These are phyloP conservation scores for Lordiphosa fenestrarum DNA, from an alignment of 2,888 invertebrate species.

Conservation along the genomic window DNA sequence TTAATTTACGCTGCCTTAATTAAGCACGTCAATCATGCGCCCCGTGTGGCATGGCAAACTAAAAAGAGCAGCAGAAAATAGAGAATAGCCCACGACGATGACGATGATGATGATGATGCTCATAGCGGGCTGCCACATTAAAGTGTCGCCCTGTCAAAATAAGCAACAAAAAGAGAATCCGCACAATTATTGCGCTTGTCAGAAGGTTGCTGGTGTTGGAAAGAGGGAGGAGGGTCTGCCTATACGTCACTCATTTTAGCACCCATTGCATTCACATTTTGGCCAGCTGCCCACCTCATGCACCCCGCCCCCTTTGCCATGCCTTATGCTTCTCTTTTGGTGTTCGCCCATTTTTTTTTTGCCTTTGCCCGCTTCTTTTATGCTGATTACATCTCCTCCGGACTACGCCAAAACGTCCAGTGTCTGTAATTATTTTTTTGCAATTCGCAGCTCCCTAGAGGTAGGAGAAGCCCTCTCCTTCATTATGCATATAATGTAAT, in stretches of 20 bases:
- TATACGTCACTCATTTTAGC: slow-evolving; percentile 65
- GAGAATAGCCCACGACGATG: slow-evolving; percentile 12
- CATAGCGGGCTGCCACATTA: slow-evolving; percentile 51
- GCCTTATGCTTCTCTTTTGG: slow-evolving; percentile 7
- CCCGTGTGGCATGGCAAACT: slow-evolving; percentile 37
- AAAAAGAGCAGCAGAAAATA: slow-evolving; percentile 29
- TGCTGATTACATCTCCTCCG: slow-evolving; percentile 66
- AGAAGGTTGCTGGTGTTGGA: neutral
- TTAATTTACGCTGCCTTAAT: slow-evolving; percentile 62
- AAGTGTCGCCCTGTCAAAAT: slow-evolving; percentile 67
- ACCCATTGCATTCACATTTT: slow-evolving; percentile 47
- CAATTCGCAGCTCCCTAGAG: slow-evolving; percentile 17
- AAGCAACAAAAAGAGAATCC: slow-evolving; percentile 41
- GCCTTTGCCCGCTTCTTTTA: slow-evolving; percentile 12
- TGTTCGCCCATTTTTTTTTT: slow-evolving; percentile 7
- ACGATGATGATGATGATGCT: slow-evolving; percentile 19
- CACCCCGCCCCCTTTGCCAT: neutral
- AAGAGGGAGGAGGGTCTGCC: slow-evolving; percentile 3
- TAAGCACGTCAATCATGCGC: slow-evolving; percentile 66
- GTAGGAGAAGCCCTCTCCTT: slow-evolving; percentile 34
- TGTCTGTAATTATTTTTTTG: slow-evolving; percentile 61
- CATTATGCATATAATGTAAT: slow-evolving; percentile 73
- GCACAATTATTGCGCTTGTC: slow-evolving; percentile 66
- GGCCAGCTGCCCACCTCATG: slow-evolving; percentile 40
- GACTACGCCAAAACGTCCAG: slow-evolving; percentile 36